Conservation (phyloP, 2,113 vertebrate species). For the Gallinago paraguaiae region DNA sequence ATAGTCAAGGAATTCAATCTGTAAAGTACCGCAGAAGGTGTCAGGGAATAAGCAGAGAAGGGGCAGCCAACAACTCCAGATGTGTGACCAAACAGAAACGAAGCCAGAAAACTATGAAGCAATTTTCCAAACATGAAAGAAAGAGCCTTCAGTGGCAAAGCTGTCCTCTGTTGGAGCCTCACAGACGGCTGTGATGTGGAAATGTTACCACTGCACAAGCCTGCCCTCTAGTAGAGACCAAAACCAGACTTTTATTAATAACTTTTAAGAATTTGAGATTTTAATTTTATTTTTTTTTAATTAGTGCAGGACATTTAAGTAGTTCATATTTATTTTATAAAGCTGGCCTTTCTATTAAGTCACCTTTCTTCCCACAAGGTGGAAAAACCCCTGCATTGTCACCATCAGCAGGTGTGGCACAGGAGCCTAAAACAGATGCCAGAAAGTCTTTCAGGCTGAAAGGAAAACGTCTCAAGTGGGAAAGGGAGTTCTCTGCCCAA, state of each 20-base stretch:
- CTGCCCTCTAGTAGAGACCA: not conserved
- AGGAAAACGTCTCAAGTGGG: not conserved
- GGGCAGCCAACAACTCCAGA: not conserved
- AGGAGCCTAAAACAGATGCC: conserved; percentile 31
- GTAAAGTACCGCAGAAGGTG: not conserved
- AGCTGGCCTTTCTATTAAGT: not conserved
- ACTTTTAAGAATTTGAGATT: not conserved
- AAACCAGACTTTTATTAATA: not conserved
- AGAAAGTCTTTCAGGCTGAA: conserved; percentile 33
- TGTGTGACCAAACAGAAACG: not conserved
- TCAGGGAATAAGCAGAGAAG: not conserved
- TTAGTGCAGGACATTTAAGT: not conserved
- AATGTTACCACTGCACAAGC: not conserved
- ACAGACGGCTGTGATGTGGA: not conserved
- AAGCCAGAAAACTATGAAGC: not conserved
- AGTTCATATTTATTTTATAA: not conserved
- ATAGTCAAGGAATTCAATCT: not conserved
- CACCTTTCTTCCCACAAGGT: not conserved
- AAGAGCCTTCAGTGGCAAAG: not conserved
- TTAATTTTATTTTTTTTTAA: not conserved
- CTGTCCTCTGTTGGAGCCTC: not conserved
- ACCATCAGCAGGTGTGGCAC: conserved; percentile 32
- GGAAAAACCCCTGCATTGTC: not conserved
- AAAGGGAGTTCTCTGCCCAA: conserved; percentile 12
- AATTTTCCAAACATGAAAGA: not conserved